phyloP scores from a whole-genome alignment of 30 jellyfish, hydroid and myxozoan genomes.

The Pseudorhiza aurosa region DNA sequence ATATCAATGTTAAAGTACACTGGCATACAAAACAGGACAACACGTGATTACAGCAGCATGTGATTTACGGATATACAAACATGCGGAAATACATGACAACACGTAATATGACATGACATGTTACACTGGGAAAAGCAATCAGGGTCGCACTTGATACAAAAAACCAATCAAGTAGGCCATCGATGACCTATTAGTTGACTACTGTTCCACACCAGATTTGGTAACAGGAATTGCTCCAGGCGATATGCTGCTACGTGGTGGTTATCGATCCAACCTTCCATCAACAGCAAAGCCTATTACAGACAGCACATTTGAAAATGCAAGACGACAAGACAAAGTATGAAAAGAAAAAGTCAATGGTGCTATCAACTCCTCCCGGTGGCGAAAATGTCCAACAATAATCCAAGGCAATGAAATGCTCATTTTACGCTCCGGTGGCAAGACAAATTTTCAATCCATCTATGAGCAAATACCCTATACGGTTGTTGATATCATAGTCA shows the following conservation, averaged over 20 bases:
- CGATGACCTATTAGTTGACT: not conserved
- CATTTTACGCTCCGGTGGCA: not conserved
- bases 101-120: too few species aligned
- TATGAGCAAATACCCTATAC: slow-evolving; percentile 9
- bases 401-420: slow-evolving; percentile 30
- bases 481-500: slow-evolving; percentile 7
- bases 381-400: slow-evolving; percentile 1
- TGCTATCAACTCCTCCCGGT: not conserved
- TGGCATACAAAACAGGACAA: too few species aligned
- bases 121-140: slow-evolving; percentile 65
- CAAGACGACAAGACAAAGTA: slow-evolving; percentile 2
- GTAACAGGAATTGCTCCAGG: slow-evolving; percentile 70
- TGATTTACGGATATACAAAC: too few species aligned
- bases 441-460: slow-evolving; percentile 2
- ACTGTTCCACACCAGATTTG: slow-evolving; percentile 27
- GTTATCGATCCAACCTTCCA: slow-evolving; percentile 18
- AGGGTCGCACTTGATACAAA: not conserved
- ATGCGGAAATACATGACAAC: too few species aligned
- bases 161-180: slow-evolving; percentile 13
- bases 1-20: too few species aligned
- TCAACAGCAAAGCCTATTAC: not conserved
- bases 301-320: not conserved
- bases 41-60: too few species aligned
- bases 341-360: not conserved
- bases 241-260: slow-evolving; percentile 46